Conservation (phyloP, 2,888 invertebrate species). For the Apamea crenata region DNA sequence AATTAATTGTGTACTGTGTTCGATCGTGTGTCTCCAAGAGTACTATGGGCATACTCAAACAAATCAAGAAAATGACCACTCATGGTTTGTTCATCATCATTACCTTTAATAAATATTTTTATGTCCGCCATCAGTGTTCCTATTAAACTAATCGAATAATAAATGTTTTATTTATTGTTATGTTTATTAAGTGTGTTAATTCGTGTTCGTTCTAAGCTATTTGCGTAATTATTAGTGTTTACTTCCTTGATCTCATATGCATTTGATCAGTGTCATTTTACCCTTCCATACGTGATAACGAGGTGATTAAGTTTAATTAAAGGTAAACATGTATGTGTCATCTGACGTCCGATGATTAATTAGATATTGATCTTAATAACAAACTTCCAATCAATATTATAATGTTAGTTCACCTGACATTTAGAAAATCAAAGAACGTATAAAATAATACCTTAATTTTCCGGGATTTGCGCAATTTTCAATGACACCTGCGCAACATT, state of each 20-base stretch:
- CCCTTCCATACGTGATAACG: slow-evolving; percentile 43
- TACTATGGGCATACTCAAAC: slow-evolving; percentile 86
- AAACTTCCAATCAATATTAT: neutral
- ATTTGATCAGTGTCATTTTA: slow-evolving; percentile 43
- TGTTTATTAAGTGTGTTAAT: slow-evolving; percentile 29
- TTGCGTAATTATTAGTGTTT: slow-evolving; percentile 27
- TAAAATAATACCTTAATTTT: neutral
- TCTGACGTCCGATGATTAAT: slow-evolving; percentile 27
- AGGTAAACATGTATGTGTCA: slow-evolving; percentile 23
- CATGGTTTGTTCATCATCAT: slow-evolving; percentile 78
- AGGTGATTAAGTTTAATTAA: slow-evolving; percentile 36
- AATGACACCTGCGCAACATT: slow-evolving; percentile 27
- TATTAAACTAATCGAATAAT: slow-evolving; percentile 42
- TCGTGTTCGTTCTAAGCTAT: slow-evolving; percentile 3
- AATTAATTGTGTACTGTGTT: slow-evolving; percentile 62
- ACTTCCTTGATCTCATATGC: slow-evolving; percentile 39
- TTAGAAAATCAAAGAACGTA: neutral
- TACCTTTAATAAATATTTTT: slow-evolving; percentile 15
- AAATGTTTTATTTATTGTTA: slow-evolving; percentile 26
- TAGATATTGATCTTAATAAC: slow-evolving; percentile 7
- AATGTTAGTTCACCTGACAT: neutral
- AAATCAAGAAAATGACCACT: slow-evolving; percentile 85
- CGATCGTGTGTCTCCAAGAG: slow-evolving; percentile 29
- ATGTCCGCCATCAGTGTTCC: slow-evolving; percentile 2
- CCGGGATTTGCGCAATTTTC: slow-evolving; percentile 8